Evolutionary conservation across 2,113 vertebrate species (phyloP).

Genomic region (Brachyhypopomus occidentalis): DNA sequence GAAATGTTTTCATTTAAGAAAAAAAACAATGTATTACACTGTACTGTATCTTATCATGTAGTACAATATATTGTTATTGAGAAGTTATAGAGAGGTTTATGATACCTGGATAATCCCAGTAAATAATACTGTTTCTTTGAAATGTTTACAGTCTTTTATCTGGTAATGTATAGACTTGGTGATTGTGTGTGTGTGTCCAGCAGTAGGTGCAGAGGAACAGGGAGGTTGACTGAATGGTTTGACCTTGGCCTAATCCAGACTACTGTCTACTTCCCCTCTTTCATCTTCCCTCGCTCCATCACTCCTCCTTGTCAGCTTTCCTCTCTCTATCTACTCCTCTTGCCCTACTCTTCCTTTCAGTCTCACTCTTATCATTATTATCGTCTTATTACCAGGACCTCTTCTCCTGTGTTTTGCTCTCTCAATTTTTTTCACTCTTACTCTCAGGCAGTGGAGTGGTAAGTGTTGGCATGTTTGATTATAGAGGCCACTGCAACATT

Average conservation of each 20-base stretch:
- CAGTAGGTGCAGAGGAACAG: background rate
- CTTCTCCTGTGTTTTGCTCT: background rate
- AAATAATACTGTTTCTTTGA: no score
- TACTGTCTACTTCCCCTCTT: slow-evolving; percentile 28
- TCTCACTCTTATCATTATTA: no score
- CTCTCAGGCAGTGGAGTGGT: background rate
- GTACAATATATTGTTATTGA: no score
- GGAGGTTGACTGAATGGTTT: slow-evolving; percentile 9
- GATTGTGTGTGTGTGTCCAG: slow-evolving; percentile 24
- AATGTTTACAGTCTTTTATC: no score
- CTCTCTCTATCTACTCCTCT: background rate
- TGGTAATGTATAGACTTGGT: background rate
- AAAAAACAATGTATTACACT: no score
- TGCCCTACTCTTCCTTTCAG: background rate
- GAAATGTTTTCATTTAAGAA: no score
- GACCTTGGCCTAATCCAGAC: slow-evolving; percentile 7
- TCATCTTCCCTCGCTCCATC: slow-evolving; percentile 6
- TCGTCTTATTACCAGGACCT: background rate
- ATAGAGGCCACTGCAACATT: background rate
- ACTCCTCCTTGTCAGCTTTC: slow-evolving; percentile 10
- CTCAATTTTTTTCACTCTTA: background rate
- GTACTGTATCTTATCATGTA: no score
- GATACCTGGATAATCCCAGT: no score
- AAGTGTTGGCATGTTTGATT: no score
- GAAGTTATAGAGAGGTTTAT: no score